Evolutionary conservation across 2,888 invertebrate genomes (phyloP), one percentile per base, ranked within the genome.

Genomic region (Laothoe populi): DNA sequence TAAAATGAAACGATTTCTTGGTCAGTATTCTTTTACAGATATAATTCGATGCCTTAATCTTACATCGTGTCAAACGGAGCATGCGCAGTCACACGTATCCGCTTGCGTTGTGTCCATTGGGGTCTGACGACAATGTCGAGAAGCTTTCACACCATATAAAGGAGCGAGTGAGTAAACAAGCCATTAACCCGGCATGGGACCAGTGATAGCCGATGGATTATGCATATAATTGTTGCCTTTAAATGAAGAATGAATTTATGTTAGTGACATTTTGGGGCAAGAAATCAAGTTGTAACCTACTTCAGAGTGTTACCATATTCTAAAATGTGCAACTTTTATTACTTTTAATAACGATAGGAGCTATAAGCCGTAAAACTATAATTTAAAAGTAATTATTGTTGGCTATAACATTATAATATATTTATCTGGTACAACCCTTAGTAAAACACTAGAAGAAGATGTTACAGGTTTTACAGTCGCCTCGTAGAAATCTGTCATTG

Each of bases 121-220:
- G 84, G 80, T 75, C 82, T 79, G 84, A 84, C 86, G 87, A 92
- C 91, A 91, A 88, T 88, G 82, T 84, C 77, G 86, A 82, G 81
- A 77, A 81, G 89, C 92, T 92, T 92, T 92, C 92, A 88, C 92
- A 68, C 92, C 92, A 72, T 92, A 90, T 91, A 92, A 78, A 90
- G 92, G 72, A 68, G 72, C 69, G 75, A 78, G 79, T 78, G 81
- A 84, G 87, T 87, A 88, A 89, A 89, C 88, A 86, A 83, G 83
- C 88, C 82, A 83, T 85, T 88, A 88, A 82, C 81, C 86, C 80
- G 72, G 76, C 80, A 81, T 79, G 75, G 82, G 80, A 73, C 78
- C 74, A 73, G 72, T 84, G 86, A 86, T 87, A 83, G 82, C 78
- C 82, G 68, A 79, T 81, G 86, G 90, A 88, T 90, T 90, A 88